These are phyloP conservation scores for Pteronura brasiliensis DNA, from an alignment of 2,113 vertebrate genomes.

Conservation along the genomic window DNA sequence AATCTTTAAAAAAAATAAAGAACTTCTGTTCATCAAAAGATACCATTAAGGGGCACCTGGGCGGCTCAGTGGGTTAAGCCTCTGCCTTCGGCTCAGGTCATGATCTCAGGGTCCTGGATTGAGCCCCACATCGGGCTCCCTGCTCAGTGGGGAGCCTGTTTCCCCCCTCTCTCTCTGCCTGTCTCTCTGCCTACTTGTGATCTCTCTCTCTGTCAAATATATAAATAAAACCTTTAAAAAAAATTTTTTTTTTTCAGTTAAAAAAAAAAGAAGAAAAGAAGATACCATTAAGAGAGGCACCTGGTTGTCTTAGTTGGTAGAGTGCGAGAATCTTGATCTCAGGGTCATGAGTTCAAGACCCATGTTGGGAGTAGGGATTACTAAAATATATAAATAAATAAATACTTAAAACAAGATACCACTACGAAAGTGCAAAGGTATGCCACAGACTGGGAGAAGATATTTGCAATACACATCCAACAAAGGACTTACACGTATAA, in stretches of 20 bases:
- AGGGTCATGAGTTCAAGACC: background rate
- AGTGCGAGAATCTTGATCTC: background rate
- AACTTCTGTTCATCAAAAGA: background rate
- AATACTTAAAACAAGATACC: background rate
- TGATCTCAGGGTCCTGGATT: background rate
- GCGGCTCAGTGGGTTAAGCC: background rate
- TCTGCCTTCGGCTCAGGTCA: background rate
- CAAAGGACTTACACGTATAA: background rate
- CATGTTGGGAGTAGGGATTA: background rate
- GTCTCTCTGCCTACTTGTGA: no score
- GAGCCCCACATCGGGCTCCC: no score
- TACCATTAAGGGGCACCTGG: background rate
- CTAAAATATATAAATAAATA: background rate
- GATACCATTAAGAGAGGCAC: no score
- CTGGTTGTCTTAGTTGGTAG: no score
- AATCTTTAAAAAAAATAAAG: background rate
- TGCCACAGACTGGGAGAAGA: background rate
- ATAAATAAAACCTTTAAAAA: no score
- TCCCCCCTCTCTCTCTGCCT: no score
- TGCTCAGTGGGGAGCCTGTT: no score
- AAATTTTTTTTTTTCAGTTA: no score
- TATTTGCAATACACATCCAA: background rate
- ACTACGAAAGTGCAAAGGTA: background rate
- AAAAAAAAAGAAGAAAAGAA: no score
- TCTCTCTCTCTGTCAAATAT: no score